These are phyloP conservation scores for Simalia tracyae DNA, from an alignment of 2,797 vertebrate genomes.

Conservation along the genomic window DNA sequence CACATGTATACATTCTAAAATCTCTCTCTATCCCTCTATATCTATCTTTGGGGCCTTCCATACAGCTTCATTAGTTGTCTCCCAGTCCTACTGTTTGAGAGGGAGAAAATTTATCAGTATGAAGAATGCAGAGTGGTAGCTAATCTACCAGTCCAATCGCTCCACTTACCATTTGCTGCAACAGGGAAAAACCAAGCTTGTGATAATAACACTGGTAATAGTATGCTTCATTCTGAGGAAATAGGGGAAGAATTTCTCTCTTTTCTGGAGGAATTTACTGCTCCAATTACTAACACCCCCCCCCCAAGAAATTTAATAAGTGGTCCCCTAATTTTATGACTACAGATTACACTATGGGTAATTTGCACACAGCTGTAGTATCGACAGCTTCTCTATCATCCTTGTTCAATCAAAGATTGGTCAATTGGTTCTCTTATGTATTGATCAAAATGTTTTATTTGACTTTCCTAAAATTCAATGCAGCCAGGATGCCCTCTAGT, in stretches of 20 bases:
- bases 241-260: neutral
- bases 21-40: neutral
- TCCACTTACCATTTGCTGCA: neutral
- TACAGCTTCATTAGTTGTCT: neutral
- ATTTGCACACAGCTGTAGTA: neutral
- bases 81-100: neutral
- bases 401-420: neutral
- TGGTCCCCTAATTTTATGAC: neutral
- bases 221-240: neutral
- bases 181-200: neutral
- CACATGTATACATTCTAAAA: neutral
- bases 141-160: neutral
- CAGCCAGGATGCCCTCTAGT: conserved; percentile 72
- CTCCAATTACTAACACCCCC: neutral
- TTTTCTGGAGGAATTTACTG: neutral
- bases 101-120: neutral
- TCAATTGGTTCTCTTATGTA: neutral
- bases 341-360: neutral
- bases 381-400: neutral
- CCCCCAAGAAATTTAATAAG: neutral
- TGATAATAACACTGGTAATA: neutral
- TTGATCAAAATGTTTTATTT: neutral
- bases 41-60: neutral
- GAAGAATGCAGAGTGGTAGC: neutral
- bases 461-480: neutral